Percentiles rank a stretch among this genome's conserved stretches.
Evolutionary conservation across 1,140 invertebrate genomes (phyloP).

Genomic region (Polyergus mexicanus): DNA sequence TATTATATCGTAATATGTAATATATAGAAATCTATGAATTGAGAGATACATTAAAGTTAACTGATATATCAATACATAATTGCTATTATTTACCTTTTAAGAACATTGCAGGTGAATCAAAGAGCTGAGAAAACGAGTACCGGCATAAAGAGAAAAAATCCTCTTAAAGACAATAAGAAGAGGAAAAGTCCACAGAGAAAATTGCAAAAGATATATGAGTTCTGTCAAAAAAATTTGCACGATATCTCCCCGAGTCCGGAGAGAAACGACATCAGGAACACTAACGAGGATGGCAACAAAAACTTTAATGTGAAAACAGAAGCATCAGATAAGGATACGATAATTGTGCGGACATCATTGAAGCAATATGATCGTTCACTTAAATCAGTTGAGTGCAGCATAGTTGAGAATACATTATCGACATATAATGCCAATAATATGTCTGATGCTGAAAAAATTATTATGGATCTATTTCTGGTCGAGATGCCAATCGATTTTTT

Average conservation of each 20-base stretch:
- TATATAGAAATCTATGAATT: background rate
- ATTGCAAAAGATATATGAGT: slow-evolving; percentile 22
- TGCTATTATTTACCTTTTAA: background rate
- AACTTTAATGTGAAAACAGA: background rate
- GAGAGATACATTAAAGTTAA: too few relatives aligned
- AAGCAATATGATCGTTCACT: background rate
- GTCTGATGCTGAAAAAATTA: slow-evolving; percentile 84
- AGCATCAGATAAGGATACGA: background rate
- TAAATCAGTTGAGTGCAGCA: background rate
- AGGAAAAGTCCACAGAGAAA: slow-evolving; percentile 40
- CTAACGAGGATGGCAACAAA: background rate
- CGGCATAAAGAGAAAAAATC: slow-evolving; percentile 66
- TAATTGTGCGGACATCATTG: background rate
- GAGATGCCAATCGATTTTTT: slow-evolving; percentile 97
- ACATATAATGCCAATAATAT: slow-evolving; percentile 47
- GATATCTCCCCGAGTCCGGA: slow-evolving; percentile 10
- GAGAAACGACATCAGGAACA: background rate
- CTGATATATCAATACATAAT: background rate
- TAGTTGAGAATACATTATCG: slow-evolving; percentile 16
- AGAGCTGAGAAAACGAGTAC: background rate
- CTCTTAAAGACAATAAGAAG: slow-evolving; percentile 36
- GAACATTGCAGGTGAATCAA: slow-evolving; percentile 28
- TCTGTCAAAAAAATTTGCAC: background rate
- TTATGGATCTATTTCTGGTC: slow-evolving; percentile 92
- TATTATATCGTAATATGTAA: too few relatives aligned